phyloP scores from a whole-genome alignment of 53 echinoderm and acorn worm genomes.

The Paracentrotus lividus region DNA sequence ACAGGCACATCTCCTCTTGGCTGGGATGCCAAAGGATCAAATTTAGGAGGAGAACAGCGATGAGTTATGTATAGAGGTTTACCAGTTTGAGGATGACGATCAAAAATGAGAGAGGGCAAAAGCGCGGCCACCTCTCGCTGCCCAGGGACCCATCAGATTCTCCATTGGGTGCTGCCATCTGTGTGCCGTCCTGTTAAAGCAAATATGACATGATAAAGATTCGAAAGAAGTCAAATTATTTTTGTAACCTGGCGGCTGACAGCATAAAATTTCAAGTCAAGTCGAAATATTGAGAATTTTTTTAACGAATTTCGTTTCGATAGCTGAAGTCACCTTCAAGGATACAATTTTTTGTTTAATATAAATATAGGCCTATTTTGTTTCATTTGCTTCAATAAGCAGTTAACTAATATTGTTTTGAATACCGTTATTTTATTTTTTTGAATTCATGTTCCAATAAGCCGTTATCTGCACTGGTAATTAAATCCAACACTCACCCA shows the following conservation, averaged over 20 bases:
- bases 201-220: background rate
- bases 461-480: background rate
- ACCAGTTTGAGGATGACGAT: conserved; percentile 86
- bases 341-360: no score
- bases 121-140: conserved; percentile 81
- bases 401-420: no score
- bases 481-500: background rate
- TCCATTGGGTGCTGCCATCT: conserved; percentile 83
- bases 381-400: no score
- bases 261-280: background rate
- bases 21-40: conserved; percentile 95
- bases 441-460: background rate
- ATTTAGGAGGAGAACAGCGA: conserved; percentile 90
- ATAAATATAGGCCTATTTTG: background rate
- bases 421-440: no score
- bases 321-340: no score
- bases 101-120: conserved; percentile 94
- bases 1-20: conserved; percentile 95
- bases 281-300: background rate
- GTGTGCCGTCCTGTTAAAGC: conserved; percentile 83
- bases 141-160: conserved; percentile 90
- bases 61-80: conserved; percentile 96
- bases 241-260: background rate
- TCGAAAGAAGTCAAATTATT: background rate
- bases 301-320: background rate